These are phyloP conservation scores for Leucania comma DNA, from an alignment of 2,888 invertebrate species.

Conservation along the genomic window DNA sequence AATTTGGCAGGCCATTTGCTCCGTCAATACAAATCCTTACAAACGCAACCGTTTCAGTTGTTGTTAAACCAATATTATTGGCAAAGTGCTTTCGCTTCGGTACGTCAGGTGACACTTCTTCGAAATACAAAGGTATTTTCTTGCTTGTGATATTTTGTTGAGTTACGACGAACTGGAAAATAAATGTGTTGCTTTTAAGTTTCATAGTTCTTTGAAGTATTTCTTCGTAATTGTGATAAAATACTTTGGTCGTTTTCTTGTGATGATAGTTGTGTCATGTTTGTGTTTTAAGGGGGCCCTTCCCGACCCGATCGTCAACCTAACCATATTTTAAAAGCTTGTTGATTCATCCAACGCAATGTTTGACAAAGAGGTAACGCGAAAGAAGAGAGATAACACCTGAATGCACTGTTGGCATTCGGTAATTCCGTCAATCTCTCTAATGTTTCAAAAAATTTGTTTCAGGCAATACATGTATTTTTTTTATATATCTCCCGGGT, in stretches of 20 bases:
- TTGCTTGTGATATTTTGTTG: conserved; percentile 7
- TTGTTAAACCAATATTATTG: conserved; percentile 25
- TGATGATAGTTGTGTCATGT: background rate
- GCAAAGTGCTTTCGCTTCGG: conserved; percentile 8
- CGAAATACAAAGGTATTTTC: conserved; percentile 8
- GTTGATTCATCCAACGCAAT: no score
- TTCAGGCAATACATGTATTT: no score
- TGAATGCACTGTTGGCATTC: no score
- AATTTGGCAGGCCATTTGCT: conserved; percentile 39
- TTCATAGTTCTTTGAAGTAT: conserved; percentile 17
- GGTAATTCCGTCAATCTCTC: no score
- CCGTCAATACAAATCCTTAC: conserved; percentile 29
- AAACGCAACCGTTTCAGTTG: conserved; percentile 25
- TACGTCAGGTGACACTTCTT: conserved; percentile 16
- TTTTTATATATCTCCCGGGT: no score
- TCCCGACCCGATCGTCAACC: no score
- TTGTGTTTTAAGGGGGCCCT: background rate
- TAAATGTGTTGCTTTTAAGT: conserved; percentile 9
- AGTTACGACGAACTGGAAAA: conserved; percentile 10
- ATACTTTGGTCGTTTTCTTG: background rate
- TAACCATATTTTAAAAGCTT: no score
- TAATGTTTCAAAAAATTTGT: no score
- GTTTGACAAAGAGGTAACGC: no score
- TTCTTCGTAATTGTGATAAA: conserved; percentile 8
- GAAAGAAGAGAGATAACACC: no score